These are phyloP conservation scores for Zhuqinia jingwanae DNA, from an alignment of 2,888 invertebrate genomes.

Conservation along the genomic window DNA sequence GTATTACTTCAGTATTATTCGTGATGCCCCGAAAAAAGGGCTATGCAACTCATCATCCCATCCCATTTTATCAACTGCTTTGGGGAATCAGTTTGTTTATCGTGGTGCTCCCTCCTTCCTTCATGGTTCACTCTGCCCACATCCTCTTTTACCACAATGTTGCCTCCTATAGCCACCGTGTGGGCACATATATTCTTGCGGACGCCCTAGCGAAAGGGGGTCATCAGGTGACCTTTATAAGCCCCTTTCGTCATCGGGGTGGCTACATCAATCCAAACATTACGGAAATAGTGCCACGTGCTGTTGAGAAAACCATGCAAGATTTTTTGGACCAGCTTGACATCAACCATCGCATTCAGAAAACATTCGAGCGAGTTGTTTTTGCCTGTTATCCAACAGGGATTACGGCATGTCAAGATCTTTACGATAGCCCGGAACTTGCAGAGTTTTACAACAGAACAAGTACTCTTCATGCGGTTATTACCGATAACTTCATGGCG, in stretches of 20 bases:
- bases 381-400: not conserved
- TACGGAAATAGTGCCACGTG: constrained; percentile 50
- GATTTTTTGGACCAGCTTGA: constrained; percentile 41
- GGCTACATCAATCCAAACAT: constrained; percentile 51
- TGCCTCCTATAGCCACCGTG: constrained; percentile 67
- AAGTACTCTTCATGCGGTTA: constrained; percentile 60
- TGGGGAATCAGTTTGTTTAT: no score
- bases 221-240: constrained; percentile 69
- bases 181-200: constrained; percentile 64
- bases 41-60: no score
- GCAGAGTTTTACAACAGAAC: constrained; percentile 32
- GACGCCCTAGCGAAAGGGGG: constrained; percentile 62
- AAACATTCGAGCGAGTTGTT: not conserved
- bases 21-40: no score
- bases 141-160: constrained; percentile 67
- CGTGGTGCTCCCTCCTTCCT: no score
- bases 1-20: no score
- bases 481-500: constrained; percentile 69
- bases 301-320: constrained; percentile 20
- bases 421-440: constrained; percentile 39
- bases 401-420: constrained; percentile 9
- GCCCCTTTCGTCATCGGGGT: constrained; percentile 24
- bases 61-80: no score
- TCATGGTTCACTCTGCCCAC: constrained; percentile 28
- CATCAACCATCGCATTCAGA: constrained; percentile 29